Base-by-base conservation (phyloP, 2,113 vertebrate genomes). In the Silurus glanis region DNA sequence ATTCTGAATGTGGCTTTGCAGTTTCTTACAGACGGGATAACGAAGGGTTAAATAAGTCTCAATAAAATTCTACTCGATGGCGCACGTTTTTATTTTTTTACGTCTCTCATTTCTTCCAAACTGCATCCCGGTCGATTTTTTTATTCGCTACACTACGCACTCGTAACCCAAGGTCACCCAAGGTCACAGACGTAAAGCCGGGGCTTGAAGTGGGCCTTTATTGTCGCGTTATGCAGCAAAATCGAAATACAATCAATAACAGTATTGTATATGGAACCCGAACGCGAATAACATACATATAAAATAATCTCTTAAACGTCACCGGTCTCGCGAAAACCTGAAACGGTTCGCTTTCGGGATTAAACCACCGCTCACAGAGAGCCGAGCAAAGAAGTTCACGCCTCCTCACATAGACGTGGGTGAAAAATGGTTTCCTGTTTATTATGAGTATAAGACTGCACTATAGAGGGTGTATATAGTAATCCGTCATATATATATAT, bases 251-350 rank as follows among this genome's bases (percentile, higher is more conserved):
- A 87, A 81, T 86, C 76, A 80, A n/a, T 78, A 75, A 88, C 86
- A 88, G 76, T 82, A 28, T 87, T 56, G 80, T 83, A 75, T 82
- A 87, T 85, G 16, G 78, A 83, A 81, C 45, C 37, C 9, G 1
- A 83, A 80, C 25, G 80, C 83, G 87, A 91, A 91, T 91, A 92
- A 90, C 92, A 91, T 90, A 92, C 90, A 92, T 92, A 92, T 85
- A 90, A 90, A 91, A 86, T 87, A 83, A 76, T 61, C 55, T 89
- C 83, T 47, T 80, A 47, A 51, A 81, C 76, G 25, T 23, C n/a
- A 72, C 9, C 69, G 37, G 71, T 47, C 83, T 53, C 28, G 17
- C 45, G 28, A 17, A 85, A 78, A 86, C 58, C 82, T 87, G 53
- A 91, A 89, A 88, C 89, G 87, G 87, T 89, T 86, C 86, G 74